phyloP scores from a whole-genome alignment of 2,113 vertebrate genomes.

The Labeo catla region DNA sequence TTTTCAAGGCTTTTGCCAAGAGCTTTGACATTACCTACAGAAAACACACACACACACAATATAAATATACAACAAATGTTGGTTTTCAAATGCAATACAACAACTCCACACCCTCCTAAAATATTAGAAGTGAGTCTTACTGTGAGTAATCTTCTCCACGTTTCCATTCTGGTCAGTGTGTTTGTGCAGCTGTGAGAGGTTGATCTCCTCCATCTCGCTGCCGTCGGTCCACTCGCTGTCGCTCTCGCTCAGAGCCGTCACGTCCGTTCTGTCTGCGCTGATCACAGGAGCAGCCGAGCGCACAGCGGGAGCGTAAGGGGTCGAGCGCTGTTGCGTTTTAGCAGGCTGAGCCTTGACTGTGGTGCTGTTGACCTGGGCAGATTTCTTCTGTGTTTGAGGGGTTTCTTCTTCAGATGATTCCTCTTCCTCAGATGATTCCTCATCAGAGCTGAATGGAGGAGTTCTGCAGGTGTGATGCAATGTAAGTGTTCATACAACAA shows the following conservation, averaged over 20 bases:
- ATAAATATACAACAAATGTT: not conserved
- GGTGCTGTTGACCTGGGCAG: slow-evolving; percentile 39
- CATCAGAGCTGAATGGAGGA: slow-evolving; percentile 87
- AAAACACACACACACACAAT: not conserved
- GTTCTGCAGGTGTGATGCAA: slow-evolving; percentile 72
- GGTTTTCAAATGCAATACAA: not conserved
- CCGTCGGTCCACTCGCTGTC: slow-evolving; percentile 69
- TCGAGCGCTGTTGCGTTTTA: slow-evolving; percentile 11
- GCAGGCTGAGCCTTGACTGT: slow-evolving; percentile 48
- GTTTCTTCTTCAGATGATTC: slow-evolving; percentile 66
- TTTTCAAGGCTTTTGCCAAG: slow-evolving; percentile 78
- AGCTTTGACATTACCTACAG: slow-evolving; percentile 67
- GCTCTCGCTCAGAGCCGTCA: slow-evolving; percentile 64
- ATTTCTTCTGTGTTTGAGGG: slow-evolving; percentile 61
- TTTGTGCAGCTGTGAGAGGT: slow-evolving; percentile 56
- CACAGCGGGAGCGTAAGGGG: slow-evolving; percentile 39
- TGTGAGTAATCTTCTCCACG: slow-evolving; percentile 66
- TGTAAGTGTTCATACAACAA: not conserved
- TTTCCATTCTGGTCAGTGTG: slow-evolving; percentile 69
- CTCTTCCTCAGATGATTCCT: slow-evolving; percentile 77
- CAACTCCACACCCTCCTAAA: not conserved
- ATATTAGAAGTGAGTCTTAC: slow-evolving; percentile 49
- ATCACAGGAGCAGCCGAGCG: slow-evolving; percentile 23
- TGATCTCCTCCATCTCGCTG: slow-evolving; percentile 76
- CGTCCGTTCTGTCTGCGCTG: slow-evolving; percentile 56